These are phyloP conservation scores for Hippoglossus stenolepis DNA, from an alignment of 2,113 vertebrate genomes.

Conservation along the genomic window DNA sequence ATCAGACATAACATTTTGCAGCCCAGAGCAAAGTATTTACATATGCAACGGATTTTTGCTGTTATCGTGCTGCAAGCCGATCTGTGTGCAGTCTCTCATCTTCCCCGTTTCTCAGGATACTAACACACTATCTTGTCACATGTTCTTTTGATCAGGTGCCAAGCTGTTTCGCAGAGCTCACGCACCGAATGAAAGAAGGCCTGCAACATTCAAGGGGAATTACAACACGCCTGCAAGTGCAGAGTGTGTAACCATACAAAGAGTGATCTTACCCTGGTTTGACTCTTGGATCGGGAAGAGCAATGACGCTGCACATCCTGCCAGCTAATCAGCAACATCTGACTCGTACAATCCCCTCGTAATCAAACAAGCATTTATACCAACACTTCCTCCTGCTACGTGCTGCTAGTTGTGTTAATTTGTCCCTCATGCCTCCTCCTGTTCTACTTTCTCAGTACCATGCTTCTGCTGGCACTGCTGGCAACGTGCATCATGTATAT, in stretches of 20 bases:
- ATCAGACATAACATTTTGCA: constrained; percentile 38
- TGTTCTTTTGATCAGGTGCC: constrained; percentile 25
- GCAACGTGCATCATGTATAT: constrained; percentile 32
- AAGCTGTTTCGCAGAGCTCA: constrained; percentile 27
- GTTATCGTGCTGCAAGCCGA: constrained; percentile 24
- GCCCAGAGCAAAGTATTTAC: constrained; percentile 48
- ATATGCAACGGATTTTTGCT: constrained; percentile 40
- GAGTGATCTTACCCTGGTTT: not conserved
- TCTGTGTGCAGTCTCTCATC: constrained; percentile 6
- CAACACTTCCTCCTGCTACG: constrained; percentile 20
- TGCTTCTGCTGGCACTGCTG: constrained; percentile 35
- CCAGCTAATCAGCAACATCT: constrained; percentile 24
- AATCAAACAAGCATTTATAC: constrained; percentile 20
- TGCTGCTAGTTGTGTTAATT: constrained; percentile 24
- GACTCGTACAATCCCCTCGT: not conserved
- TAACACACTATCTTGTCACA: not conserved
- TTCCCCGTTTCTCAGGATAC: constrained; percentile 17
- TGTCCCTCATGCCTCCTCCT: constrained; percentile 34
- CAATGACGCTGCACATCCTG: constrained; percentile 2
- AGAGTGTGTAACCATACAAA: not conserved
- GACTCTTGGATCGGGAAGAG: constrained; percentile 8
- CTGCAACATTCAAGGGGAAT: constrained; percentile 1
- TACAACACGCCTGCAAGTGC: not conserved
- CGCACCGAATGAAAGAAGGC: not conserved
- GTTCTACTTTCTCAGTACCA: constrained; percentile 36